These are phyloP conservation scores for Xanthia togata DNA, from an alignment of 2,888 invertebrate genomes.

Conservation along the genomic window DNA sequence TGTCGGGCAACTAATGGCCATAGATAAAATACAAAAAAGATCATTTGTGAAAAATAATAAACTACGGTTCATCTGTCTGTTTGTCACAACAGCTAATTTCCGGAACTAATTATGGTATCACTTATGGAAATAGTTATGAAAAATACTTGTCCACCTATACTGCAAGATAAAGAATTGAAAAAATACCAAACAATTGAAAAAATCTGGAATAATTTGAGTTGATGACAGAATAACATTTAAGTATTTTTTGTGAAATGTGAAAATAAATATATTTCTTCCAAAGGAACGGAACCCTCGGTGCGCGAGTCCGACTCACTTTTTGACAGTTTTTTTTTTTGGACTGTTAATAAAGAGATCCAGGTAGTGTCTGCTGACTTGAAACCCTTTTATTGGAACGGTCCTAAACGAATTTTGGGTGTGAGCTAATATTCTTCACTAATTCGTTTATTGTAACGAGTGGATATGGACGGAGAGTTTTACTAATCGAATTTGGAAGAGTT, in stretches of 20 bases:
- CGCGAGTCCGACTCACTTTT: too few species aligned
- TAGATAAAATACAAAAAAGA: neutral
- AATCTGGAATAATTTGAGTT: neutral
- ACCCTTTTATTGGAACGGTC: slow-evolving; percentile 52
- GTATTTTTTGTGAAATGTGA: too few species aligned
- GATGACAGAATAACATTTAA: neutral
- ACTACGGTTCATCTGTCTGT: neutral
- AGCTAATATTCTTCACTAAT: slow-evolving; percentile 40
- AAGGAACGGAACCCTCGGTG: slow-evolving; percentile 2
- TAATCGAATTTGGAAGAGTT: slow-evolving; percentile 27
- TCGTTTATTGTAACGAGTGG: slow-evolving; percentile 43
- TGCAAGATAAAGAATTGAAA: neutral
- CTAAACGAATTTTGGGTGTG: slow-evolving; percentile 53
- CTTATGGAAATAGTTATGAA: neutral
- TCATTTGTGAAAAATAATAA: neutral
- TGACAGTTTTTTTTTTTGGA: slow-evolving; percentile 28
- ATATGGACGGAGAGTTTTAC: slow-evolving; percentile 20
- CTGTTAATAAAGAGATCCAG: slow-evolving; percentile 46
- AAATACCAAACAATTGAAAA: neutral
- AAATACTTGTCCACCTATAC: neutral
- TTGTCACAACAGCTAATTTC: neutral
- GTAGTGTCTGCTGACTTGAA: slow-evolving; percentile 48
- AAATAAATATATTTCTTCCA: neutral
- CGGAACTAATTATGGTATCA: too few species aligned
- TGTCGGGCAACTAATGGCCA: neutral